Evolutionary conservation across 2,888 invertebrate genomes (phyloP).

Genomic region (Drosophila tanythrix): DNA sequence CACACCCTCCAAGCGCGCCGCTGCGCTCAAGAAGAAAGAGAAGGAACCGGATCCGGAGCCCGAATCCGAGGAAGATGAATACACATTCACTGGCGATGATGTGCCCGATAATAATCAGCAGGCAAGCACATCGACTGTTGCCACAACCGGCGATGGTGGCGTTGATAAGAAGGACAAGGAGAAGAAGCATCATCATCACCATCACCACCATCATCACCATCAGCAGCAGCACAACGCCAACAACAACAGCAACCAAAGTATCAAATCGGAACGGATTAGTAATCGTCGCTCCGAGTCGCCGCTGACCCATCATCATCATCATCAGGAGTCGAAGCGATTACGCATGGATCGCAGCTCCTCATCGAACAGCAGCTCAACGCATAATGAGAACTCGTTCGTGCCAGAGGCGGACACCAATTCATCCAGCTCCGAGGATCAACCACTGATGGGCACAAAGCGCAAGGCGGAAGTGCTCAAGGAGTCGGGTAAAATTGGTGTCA

Average conservation of each 20-base stretch:
- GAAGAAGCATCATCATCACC: slow-evolving; percentile 75
- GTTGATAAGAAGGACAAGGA: slow-evolving; percentile 82
- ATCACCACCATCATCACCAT: slow-evolving; percentile 67
- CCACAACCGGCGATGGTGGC: slow-evolving; percentile 51
- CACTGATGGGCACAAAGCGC: slow-evolving; percentile 90
- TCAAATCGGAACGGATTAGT: slow-evolving; percentile 75
- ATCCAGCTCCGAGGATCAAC: slow-evolving; percentile 87
- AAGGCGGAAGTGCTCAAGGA: slow-evolving; percentile 95
- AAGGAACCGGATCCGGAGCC: slow-evolving; percentile 86
- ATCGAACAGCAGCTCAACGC: slow-evolving; percentile 58
- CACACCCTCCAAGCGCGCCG: slow-evolving; percentile 87
- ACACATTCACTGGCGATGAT: slow-evolving; percentile 83
- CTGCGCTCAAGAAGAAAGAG: slow-evolving; percentile 88
- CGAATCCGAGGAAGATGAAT: slow-evolving; percentile 83
- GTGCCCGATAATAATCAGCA: slow-evolving; percentile 74
- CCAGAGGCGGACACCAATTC: slow-evolving; percentile 86
- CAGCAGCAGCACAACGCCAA: slow-evolving; percentile 18
- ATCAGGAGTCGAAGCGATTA: slow-evolving; percentile 66
- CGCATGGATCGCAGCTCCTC: slow-evolving; percentile 71
- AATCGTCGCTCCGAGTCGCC: slow-evolving; percentile 84
- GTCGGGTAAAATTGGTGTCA: slow-evolving; percentile 95
- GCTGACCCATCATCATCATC: slow-evolving; percentile 66
- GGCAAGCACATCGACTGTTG: slow-evolving; percentile 75
- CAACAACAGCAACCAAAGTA: slow-evolving; percentile 57
- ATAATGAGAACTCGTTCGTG: slow-evolving; percentile 72